Percentiles rank a stretch among this genome's conserved stretches.
phyloP scores from a whole-genome alignment of 2,888 invertebrate genomes.

The Tachina lurida region DNA sequence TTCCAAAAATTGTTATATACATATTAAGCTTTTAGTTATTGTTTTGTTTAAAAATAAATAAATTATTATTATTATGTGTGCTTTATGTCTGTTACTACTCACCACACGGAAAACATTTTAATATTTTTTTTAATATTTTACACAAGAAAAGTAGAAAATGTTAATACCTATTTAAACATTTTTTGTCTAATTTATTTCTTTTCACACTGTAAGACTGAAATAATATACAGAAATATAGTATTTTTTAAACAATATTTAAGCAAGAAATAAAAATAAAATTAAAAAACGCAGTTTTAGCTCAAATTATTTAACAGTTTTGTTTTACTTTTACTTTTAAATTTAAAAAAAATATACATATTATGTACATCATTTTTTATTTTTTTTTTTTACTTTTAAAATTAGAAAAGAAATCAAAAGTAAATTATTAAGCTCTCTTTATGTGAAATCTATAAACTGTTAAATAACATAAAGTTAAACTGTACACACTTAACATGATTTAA shows the following conservation, averaged over 20 bases:
- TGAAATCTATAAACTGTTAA: constrained; percentile 11
- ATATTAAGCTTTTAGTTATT: background rate
- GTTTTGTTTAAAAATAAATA: constrained; percentile 8
- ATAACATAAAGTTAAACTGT: constrained; percentile 37
- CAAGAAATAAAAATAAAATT: constrained; percentile 22
- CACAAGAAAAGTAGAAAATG: constrained; percentile 9
- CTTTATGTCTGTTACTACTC: constrained; percentile 23
- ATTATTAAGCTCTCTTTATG: background rate
- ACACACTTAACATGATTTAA: background rate
- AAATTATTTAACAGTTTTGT: constrained; percentile 34
- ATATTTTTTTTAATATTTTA: background rate
- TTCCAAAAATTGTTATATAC: background rate
- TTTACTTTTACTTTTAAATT: background rate
- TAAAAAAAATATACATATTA: background rate
- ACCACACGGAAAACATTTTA: constrained; percentile 5
- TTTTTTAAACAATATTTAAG: constrained; percentile 48
- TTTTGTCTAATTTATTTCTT: constrained; percentile 33
- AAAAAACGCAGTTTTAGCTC: constrained; percentile 19
- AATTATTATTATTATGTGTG: constrained; percentile 37
- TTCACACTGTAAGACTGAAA: constrained; percentile 63
- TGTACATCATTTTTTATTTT: background rate
- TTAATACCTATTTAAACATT: constrained; percentile 42
- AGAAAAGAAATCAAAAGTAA: background rate
- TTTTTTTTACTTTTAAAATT: background rate
- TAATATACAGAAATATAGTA: constrained; percentile 54